Evolutionary conservation across 2,888 invertebrate genomes (phyloP).

Genomic region (Leucania comma): DNA sequence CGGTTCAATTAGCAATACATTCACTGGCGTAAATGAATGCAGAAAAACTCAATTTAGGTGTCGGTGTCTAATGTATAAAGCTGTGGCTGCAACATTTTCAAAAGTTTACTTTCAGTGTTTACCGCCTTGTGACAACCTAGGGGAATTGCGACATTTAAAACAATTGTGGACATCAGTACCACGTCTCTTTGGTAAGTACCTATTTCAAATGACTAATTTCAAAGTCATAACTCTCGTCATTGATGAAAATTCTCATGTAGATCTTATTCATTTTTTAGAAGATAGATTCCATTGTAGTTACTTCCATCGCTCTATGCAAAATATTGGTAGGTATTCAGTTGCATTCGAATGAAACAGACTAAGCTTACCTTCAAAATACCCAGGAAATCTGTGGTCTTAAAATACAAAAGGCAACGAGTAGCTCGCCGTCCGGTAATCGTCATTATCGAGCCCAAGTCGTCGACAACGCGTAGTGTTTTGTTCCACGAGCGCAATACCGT

Average conservation of each 20-base stretch:
- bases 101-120: not conserved
- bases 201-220: not conserved
- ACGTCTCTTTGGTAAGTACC: not conserved
- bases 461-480: no score
- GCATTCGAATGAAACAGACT: no score
- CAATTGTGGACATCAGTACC: not conserved
- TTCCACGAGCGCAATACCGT: no score
- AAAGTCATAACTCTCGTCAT: not conserved
- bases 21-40: not conserved
- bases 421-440: no score
- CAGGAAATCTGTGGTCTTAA: no score
- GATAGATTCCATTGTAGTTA: not conserved
- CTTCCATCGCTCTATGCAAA: not conserved
- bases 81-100: not conserved
- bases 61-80: not conserved
- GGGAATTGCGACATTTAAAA: not conserved
- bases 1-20: conserved; percentile 1
- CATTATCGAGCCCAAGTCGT: no score
- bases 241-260: not conserved
- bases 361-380: no score
- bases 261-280: not conserved
- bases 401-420: no score
- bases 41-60: conserved; percentile 2
- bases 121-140: not conserved
- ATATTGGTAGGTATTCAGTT: not conserved